Evolutionary conservation across 2,888 invertebrate species (phyloP), one percentile per base, ranked within the genome.

Genomic region (Drosophila stalkeri): DNA sequence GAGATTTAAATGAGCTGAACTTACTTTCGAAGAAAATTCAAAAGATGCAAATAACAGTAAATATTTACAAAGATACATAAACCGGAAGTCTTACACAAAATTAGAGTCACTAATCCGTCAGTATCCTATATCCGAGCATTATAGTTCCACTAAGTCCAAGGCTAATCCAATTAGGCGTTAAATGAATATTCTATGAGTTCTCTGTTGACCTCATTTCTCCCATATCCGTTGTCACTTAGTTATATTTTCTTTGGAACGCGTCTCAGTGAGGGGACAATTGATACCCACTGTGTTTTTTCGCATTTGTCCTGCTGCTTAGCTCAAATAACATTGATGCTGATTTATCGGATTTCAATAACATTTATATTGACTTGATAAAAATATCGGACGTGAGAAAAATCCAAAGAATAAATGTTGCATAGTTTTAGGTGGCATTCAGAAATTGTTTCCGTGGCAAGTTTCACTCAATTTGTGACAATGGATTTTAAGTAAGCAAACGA

Each of bases 141-240:
- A 23, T 33, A 37, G 63, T 27, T 37, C 37, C 61, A 37, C 51
- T 60, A 49, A 64, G 61, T 44, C 62, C 35, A 23, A 20, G 31
- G 16, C 62, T 79, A 77, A 79, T 79, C 79, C 67, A 67, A 77
- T 77, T 62, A 67, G 46, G 7, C 18, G 23, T 46, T 46, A 46
- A 27, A 16, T 49, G 55, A 56, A 43, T 56, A 60, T 20, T 74
- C 23, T 59, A 60, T 57, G 47, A 43, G 47, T 46, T 62, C 37
- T 2, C 37, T 44, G 54, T 54, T 79, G 78, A 75, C 72, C 65
- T 79, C 65, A 72, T 79, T 76, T 61, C 72, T 7, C 18, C 23
- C 11, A 33, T 55, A 27, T 47, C 31, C 47, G 46, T 43, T 11
- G 41, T 11, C 1, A n/a, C 27, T 16, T 23, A 7, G 23, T 2